Conservation (phyloP, 2,888 invertebrate genomes). For the Eustalomyia histrio region DNA sequence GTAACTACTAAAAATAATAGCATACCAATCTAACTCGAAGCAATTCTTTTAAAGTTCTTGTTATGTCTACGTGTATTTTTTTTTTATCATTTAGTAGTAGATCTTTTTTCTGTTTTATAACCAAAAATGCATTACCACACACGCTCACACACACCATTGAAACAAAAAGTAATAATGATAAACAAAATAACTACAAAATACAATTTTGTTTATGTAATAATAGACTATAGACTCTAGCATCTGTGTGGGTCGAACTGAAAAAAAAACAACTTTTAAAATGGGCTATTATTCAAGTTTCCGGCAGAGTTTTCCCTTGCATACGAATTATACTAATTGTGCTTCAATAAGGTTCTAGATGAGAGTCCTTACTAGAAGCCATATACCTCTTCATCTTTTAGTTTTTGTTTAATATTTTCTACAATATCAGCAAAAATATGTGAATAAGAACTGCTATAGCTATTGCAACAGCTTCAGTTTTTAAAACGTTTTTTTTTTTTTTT, state of each 20-base stretch:
- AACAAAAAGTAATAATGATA: conserved; percentile 51
- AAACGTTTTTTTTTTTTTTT: conserved; percentile 39
- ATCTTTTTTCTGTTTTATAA: conserved; percentile 28
- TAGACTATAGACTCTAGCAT: conserved; percentile 8
- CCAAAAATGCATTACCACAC: conserved; percentile 46
- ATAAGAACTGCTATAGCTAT: conserved; percentile 1
- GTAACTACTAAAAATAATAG: too few species aligned
- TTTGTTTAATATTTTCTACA: conserved; percentile 38
- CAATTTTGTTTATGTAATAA: conserved; percentile 45
- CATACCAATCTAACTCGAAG: too few species aligned
- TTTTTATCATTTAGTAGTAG: conserved; percentile 41
- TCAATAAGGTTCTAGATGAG: conserved; percentile 25
- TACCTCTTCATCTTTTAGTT: conserved; percentile 29
- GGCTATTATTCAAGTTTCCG: conserved; percentile 61
- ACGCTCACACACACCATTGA: neutral
- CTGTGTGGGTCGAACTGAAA: conserved; percentile 29
- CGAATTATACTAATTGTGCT: conserved; percentile 30
- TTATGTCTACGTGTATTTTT: neutral
- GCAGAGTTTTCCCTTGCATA: conserved; percentile 31
- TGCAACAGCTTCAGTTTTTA: conserved; percentile 26
- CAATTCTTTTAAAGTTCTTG: neutral
- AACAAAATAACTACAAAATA: conserved; percentile 45
- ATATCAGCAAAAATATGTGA: conserved; percentile 32
- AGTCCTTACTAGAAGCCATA: neutral
- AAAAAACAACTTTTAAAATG: conserved; percentile 54